Conservation (phyloP, 2,888 invertebrate species). For the Leptinotarsa tumamoca region DNA sequence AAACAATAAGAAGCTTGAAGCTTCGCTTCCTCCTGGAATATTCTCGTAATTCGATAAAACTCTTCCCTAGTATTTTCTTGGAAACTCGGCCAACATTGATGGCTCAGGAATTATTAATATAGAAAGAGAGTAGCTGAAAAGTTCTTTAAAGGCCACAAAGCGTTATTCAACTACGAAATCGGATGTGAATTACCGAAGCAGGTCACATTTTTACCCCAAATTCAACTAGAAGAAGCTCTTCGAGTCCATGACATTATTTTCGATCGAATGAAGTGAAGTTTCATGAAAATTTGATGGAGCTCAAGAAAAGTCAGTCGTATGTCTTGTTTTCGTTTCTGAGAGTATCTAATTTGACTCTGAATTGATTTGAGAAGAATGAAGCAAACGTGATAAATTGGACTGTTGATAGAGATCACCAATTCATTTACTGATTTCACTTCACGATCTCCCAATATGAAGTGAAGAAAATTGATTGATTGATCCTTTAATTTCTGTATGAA, state of each 20-base stretch:
- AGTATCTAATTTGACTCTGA: too few relatives aligned
- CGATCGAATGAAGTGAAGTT: constrained; percentile 15
- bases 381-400: too few relatives aligned
- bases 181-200: constrained; percentile 45
- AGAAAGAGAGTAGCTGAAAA: constrained; percentile 61
- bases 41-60: constrained; percentile 61
- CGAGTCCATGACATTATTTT: neutral
- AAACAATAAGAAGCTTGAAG: neutral
- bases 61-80: constrained; percentile 58
- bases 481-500: too few relatives aligned
- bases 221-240: constrained; percentile 27
- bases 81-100: constrained; percentile 59
- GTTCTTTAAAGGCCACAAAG: constrained; percentile 52
- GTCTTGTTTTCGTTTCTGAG: too few relatives aligned
- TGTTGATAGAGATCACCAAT: too few relatives aligned
- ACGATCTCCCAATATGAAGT: too few relatives aligned
- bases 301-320: too few relatives aligned
- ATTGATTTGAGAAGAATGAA: too few relatives aligned
- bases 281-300: neutral
- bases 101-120: constrained; percentile 63
- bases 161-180: constrained; percentile 46
- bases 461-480: too few relatives aligned
- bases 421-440: too few relatives aligned
- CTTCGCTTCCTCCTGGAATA: neutral
- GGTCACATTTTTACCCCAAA: constrained; percentile 42